Conservation (phyloP, 2,797 vertebrate species). For the Myripristis murdjan region DNA sequence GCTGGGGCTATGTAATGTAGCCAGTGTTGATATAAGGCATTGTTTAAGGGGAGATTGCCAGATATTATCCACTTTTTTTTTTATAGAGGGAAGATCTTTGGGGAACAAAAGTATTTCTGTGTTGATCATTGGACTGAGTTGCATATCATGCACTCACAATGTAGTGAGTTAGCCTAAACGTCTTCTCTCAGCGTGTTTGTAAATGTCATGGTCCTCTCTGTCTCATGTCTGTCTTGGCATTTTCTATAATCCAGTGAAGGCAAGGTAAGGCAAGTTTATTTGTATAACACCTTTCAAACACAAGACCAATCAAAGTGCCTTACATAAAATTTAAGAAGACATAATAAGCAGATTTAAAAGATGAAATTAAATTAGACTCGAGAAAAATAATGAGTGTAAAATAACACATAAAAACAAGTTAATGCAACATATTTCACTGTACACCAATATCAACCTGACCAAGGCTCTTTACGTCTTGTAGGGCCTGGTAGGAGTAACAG, state of each 20-base stretch:
- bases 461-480: too few relatives aligned
- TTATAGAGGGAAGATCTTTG: too few relatives aligned
- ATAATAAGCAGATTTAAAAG: too few relatives aligned
- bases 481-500: conserved; percentile 65
- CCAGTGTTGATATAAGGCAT: too few relatives aligned
- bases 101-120: conserved; percentile 1
- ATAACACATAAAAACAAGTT: conserved; percentile 51
- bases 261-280: too few relatives aligned
- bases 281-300: too few relatives aligned
- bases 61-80: conserved; percentile 13
- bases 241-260: conserved; percentile 38
- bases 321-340: too few relatives aligned
- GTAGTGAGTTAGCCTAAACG: conserved; percentile 17
- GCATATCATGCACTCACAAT: conserved; percentile 5
- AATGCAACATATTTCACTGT: conserved; percentile 40
- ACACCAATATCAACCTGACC: conserved; percentile 54
- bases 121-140: too few relatives aligned
- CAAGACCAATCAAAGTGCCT: too few relatives aligned
- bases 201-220: too few relatives aligned
- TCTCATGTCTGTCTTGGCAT: conserved; percentile 20
- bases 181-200: conserved; percentile 18
- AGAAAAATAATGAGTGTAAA: too few relatives aligned
- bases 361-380: too few relatives aligned
- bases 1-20: background rate
- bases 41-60: background rate